Conservation (phyloP, 92 coral and sea anemone species). For the Epizoanthus illoricatus region DNA sequence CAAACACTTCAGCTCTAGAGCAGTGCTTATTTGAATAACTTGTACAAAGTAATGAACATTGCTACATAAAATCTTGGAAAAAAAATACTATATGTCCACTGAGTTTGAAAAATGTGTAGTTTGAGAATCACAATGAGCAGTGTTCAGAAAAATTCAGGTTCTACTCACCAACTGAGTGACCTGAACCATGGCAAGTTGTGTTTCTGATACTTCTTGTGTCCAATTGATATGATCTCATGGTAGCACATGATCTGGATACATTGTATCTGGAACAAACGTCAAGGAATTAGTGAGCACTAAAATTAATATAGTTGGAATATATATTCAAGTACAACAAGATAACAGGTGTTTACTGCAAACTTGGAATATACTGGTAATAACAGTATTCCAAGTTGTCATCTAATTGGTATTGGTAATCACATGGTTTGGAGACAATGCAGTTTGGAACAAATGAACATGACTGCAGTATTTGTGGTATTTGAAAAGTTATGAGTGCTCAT, state of each 20-base stretch:
- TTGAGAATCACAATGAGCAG: background rate
- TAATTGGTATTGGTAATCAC: background rate
- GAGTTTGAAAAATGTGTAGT: background rate
- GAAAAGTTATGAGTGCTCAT: no score
- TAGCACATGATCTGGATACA: slow-evolving; percentile 93
- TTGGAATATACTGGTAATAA: background rate
- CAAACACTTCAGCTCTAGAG: no score
- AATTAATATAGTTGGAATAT: no score
- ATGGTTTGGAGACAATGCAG: no score
- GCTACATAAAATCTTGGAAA: background rate
- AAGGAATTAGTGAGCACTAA: no score
- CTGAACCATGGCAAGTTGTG: slow-evolving; percentile 96
- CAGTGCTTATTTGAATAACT: background rate
- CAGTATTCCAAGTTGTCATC: background rate
- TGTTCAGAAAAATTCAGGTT: background rate
- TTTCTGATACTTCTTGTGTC: slow-evolving; percentile 93
- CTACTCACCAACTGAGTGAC: slow-evolving; percentile 88
- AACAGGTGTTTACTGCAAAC: no score
- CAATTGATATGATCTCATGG: slow-evolving; percentile 94
- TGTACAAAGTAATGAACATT: background rate
- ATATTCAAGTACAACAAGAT: background rate
- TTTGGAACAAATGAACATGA: no score
- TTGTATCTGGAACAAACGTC: slow-evolving; percentile 66
- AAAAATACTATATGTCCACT: no score
- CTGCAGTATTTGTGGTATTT: no score